A percentile compares a stretch with the other conserved stretches of the same genome.
Evolutionary conservation across 2,113 vertebrate genomes (phyloP).

Genomic region (Orcinus orca): DNA sequence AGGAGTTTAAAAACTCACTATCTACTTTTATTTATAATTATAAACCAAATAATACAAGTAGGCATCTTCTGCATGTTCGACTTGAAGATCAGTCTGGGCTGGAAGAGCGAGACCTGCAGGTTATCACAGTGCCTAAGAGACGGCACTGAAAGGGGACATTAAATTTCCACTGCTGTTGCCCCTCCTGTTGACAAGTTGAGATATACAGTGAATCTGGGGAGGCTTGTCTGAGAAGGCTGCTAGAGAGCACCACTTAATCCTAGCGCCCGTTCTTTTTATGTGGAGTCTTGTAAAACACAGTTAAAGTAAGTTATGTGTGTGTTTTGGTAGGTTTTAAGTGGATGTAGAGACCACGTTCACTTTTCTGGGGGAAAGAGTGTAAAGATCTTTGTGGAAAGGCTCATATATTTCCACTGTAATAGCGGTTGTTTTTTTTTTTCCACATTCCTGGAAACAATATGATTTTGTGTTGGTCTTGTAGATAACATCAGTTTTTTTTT

Average conservation of each 20-base stretch:
- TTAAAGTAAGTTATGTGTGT: accelerated
- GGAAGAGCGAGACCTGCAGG: background rate
- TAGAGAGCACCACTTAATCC: background rate
- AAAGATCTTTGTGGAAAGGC: background rate
- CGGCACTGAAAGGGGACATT: background rate
- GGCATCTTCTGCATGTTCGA: background rate
- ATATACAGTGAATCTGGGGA: background rate
- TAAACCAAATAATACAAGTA: background rate
- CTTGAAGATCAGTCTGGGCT: background rate
- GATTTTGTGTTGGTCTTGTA: background rate
- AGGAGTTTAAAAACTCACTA: background rate
- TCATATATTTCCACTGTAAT: background rate
- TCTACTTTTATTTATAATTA: background rate
- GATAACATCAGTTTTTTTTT: background rate
- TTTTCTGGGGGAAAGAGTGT: background rate
- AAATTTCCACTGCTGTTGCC: too few relatives aligned
- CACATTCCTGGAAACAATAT: background rate
- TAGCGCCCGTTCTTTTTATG: background rate
- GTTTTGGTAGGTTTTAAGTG: background rate
- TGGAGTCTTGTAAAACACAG: background rate
- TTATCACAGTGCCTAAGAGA: background rate
- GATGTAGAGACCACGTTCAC: background rate
- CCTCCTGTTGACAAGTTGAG: background rate
- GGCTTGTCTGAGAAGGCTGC: background rate
- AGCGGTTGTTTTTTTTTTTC: accelerated